A percentile compares a stretch with the other conserved stretches of the same genome.
Conservation (phyloP, 2,888 invertebrate species). For the Alsophila aescularia region DNA sequence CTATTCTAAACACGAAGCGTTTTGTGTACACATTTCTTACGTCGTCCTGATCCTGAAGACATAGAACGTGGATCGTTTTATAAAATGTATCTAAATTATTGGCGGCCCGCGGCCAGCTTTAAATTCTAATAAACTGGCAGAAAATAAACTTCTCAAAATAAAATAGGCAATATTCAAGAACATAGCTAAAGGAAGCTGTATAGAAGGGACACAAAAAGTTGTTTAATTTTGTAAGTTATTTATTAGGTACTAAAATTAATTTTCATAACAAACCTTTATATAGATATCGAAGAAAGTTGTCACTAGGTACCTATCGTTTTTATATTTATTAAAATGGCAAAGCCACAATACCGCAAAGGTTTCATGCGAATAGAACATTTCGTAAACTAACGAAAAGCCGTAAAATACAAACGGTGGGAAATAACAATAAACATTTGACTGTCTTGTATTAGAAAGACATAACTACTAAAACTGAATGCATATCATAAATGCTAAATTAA, state of each 20-base stretch:
- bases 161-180: not conserved
- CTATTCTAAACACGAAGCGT: slow-evolving; percentile 43
- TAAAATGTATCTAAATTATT: slow-evolving; percentile 5
- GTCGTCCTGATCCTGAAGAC: too few species aligned
- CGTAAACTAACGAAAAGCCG: slow-evolving; percentile 14
- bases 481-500: not conserved
- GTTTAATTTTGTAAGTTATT: too few species aligned
- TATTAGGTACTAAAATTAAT: too few species aligned
- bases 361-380: slow-evolving; percentile 3
- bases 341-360: slow-evolving; percentile 20
- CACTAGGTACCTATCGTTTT: too few species aligned
- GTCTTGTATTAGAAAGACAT: not conserved
- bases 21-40: slow-evolving; percentile 21
- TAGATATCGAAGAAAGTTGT: not conserved
- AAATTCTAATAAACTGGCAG: too few species aligned
- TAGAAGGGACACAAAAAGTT: not conserved
- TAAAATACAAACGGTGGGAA: slow-evolving; percentile 10
- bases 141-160: too few species aligned
- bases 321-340: too few species aligned
- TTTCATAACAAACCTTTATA: too few species aligned
- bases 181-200: not conserved
- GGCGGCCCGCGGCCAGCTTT: too few species aligned
- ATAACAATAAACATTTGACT: slow-evolving; percentile 5
- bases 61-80: slow-evolving; percentile 16
- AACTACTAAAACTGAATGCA: not conserved